phyloP scores from a whole-genome alignment of 2,797 vertebrate genomes.

The Clarias pachynema region DNA sequence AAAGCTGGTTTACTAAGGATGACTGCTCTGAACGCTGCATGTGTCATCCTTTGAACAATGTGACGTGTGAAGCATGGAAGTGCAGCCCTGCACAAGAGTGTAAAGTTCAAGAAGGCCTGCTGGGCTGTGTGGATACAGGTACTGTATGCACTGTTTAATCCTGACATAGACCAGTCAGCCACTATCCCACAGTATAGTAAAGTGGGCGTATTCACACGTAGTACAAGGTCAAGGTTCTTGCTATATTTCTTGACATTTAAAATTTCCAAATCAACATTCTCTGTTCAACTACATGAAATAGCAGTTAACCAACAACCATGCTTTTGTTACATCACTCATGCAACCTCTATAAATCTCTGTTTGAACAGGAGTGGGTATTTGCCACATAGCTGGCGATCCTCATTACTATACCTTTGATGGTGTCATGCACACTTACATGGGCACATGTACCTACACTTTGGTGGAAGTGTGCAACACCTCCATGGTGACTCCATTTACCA shows the following conservation, averaged over 20 bases:
- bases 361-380: slow-evolving; percentile 75
- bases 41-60: slow-evolving; percentile 69
- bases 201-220: neutral
- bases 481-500: slow-evolving; percentile 76
- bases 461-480: slow-evolving; percentile 76
- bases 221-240: neutral
- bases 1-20: slow-evolving; percentile 79
- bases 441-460: slow-evolving; percentile 81
- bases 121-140: slow-evolving; percentile 75
- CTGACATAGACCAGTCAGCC: neutral
- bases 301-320: neutral
- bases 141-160: slow-evolving; percentile 23
- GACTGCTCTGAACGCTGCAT: slow-evolving; percentile 82
- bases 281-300: neutral
- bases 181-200: neutral
- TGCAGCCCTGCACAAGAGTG: slow-evolving; percentile 85
- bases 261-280: neutral
- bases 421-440: slow-evolving; percentile 78
- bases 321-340: neutral
- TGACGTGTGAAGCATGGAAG: slow-evolving; percentile 78
- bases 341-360: neutral
- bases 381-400: slow-evolving; percentile 77
- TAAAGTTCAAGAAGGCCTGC: slow-evolving; percentile 77
- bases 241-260: neutral
- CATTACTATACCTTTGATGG: slow-evolving; percentile 85